Percentiles rank a stretch among this genome's conserved stretches.
Evolutionary conservation across 2,888 invertebrate genomes (phyloP).

Genomic region (Xestia sexstrigata): DNA sequence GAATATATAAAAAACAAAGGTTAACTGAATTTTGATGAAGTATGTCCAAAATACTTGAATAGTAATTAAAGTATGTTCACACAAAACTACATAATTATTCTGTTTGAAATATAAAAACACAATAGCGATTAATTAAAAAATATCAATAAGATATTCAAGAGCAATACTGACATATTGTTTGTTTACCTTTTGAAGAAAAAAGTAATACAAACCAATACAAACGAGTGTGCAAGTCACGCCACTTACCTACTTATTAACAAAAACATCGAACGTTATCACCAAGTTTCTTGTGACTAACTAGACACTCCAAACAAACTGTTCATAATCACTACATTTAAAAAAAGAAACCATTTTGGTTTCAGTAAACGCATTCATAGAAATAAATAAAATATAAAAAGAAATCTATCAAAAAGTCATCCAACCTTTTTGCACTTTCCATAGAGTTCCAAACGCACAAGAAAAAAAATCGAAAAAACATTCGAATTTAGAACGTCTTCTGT

Average conservation of each 20-base stretch:
- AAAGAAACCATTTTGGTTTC: conserved; percentile 26
- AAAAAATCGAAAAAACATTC: conserved; percentile 66
- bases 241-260: conserved; percentile 66
- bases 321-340: conserved; percentile 53
- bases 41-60: neutral
- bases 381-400: conserved; percentile 1
- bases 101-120: conserved; percentile 23
- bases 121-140: conserved; percentile 45
- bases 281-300: conserved; percentile 51
- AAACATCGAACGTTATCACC: conserved; percentile 65
- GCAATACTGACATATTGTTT: conserved; percentile 45
- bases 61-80: conserved; percentile 6
- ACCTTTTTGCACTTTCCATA: conserved; percentile 18
- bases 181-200: conserved; percentile 52
- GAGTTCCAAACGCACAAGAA: conserved; percentile 26
- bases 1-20: neutral
- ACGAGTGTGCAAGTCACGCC: conserved; percentile 67
- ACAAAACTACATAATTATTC: neutral
- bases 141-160: conserved; percentile 44
- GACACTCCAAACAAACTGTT: conserved; percentile 61
- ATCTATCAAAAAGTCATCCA: conserved; percentile 12
- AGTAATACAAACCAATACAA: conserved; percentile 48
- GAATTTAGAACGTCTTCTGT: conserved; percentile 76
- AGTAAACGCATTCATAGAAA: conserved; percentile 18
- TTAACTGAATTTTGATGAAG: neutral